Evolutionary conservation across 2,113 vertebrate genomes (phyloP).

Genomic region (Brienomyrus brachyistius): DNA sequence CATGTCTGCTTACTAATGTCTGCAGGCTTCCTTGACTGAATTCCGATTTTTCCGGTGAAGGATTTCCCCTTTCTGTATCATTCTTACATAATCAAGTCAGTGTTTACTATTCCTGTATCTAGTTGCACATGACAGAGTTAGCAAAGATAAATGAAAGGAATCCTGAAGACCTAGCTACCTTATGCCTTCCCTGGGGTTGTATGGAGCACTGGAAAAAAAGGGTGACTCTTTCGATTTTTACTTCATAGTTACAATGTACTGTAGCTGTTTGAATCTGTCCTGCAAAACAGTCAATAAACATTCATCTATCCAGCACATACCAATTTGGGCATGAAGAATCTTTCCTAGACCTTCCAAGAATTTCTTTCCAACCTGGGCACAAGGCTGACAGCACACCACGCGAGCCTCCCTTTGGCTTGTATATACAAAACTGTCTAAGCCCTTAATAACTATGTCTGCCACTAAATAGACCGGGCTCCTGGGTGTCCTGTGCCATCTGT

Average conservation of each 20-base stretch:
- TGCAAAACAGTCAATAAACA: background rate
- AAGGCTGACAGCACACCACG: background rate
- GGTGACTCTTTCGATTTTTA: background rate
- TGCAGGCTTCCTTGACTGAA: background rate
- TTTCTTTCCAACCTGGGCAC: background rate
- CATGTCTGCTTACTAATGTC: too few relatives aligned
- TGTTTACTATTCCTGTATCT: background rate
- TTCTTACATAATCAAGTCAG: background rate
- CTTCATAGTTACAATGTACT: background rate
- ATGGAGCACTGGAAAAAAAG: background rate
- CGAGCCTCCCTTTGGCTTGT: background rate
- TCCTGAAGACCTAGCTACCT: background rate
- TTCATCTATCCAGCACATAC: background rate
- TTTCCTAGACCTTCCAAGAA: background rate
- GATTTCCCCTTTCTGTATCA: background rate
- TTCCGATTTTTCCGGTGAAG: background rate
- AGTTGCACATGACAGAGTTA: background rate
- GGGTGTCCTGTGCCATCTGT: slow-evolving; percentile 2
- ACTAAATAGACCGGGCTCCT: background rate
- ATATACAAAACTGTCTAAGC: slow-evolving; percentile 9
- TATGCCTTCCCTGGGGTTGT: background rate
- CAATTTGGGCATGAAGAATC: background rate
- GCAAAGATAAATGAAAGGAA: background rate
- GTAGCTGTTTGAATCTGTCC: background rate
- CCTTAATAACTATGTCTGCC: slow-evolving; percentile 6